Base-by-base conservation (phyloP, 2,888 invertebrate genomes). In the Griposia aprilina region DNA sequence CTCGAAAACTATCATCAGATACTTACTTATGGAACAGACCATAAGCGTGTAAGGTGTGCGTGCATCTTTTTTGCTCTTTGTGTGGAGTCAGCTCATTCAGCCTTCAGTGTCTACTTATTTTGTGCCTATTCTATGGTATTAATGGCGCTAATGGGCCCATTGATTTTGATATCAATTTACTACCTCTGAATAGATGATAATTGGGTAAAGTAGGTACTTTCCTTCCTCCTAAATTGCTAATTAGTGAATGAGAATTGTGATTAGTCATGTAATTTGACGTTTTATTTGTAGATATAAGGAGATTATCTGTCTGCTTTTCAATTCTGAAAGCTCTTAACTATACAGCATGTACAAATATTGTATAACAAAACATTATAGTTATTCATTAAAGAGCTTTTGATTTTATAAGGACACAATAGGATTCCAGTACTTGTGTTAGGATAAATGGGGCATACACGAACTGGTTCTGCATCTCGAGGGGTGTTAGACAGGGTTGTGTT, bases 91-190 rank as follows among this genome's bases (percentile, higher is more conserved):
- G 17, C 30, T 60, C 60, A 20, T 2, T 20, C 10, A 17, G 13
- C 45, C 75, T 75, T 75, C 75, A 74, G 48, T 15, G 13, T 0
- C 13, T 13, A 15, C 57, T 7, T 45, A 15, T n/a, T 36, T 50
- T 36, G 15, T 36, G 17, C 15, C 65, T 69, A 67, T 62, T 62
- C 59, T 50, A 57, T 26, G 26, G 30, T 68, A 73, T 68, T 63
- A 62, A 62, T 67, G 26, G 13, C 45, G 1, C 52, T 72, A 74
- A 73, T 59, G 11, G 65, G 6, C 7, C 7, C 70, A 80, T 84
- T 66, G 73, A 74, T 73, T 84, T 72, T 45, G 10, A 17, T 50
- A 57, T 36, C 26, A 63, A 79, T 50, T 36, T 4, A 11, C 50
- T 62, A 11, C 20, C 30, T 30, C 13, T 63, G 41, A 77, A 50